Evolutionary conservation across 30 jellyfish, hydroid and myxozoan species (phyloP).

Genomic region (Phacellophora camtschatica): DNA sequence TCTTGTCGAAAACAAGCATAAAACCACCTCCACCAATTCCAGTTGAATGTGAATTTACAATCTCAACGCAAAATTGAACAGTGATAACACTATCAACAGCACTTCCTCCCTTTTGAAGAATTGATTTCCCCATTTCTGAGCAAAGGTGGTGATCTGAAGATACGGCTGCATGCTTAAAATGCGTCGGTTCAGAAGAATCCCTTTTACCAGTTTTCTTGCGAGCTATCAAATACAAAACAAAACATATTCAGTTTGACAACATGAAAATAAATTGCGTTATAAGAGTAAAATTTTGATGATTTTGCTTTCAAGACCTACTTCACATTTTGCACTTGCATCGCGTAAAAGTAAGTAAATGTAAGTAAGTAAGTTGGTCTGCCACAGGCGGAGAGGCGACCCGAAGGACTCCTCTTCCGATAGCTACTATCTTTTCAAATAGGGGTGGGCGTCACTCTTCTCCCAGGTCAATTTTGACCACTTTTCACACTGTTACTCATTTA

Average conservation of each 20-base stretch:
- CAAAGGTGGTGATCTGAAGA: conserved; percentile 96
- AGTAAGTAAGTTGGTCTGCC: too few relatives aligned
- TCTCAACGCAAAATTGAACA: conserved; percentile 94
- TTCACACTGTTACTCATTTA: too few relatives aligned
- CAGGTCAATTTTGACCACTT: too few relatives aligned
- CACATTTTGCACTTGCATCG: not conserved
- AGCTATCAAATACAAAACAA: not conserved
- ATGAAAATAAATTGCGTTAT: not conserved
- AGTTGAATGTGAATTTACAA: conserved; percentile 95
- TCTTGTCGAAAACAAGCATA: conserved; percentile 85
- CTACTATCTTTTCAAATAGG: too few relatives aligned
- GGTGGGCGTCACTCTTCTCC: too few relatives aligned
- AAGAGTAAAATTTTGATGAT: not conserved
- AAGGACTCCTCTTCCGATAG: too few relatives aligned
- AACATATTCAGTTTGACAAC: conserved; percentile 8
- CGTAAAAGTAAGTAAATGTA: not conserved
- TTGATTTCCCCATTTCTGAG: conserved; percentile 81
- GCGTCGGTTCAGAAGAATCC: conserved; percentile 56
- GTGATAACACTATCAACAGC: conserved; percentile 96
- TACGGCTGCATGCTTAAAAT: conserved; percentile 89
- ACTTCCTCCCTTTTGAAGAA: conserved; percentile 85
- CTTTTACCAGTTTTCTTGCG: conserved; percentile 39
- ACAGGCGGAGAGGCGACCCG: too few relatives aligned
- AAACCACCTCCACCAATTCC: conserved; percentile 99
- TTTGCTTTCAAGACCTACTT: not conserved